Percentiles rank a stretch among this genome's conserved stretches.
Evolutionary conservation across 92 coral and sea anemone species (phyloP).

Genomic region (Phenganax subtilis): DNA sequence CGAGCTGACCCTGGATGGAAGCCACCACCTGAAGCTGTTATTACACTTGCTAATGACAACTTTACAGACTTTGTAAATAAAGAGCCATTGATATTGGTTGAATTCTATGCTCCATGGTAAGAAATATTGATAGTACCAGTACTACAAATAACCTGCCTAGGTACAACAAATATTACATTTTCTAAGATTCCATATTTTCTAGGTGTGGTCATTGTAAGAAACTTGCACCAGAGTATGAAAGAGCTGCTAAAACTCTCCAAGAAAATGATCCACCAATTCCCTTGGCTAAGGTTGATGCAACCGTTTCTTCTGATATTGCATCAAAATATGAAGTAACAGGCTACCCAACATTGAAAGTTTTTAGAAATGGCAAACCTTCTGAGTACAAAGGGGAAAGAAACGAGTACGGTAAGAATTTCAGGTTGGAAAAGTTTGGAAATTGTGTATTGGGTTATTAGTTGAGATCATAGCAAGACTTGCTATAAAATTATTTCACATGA

Average conservation of each 20-base stretch:
- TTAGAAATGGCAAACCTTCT: conserved; percentile 84
- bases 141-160: neutral
- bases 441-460: too few species aligned
- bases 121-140: neutral
- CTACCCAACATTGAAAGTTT: conserved; percentile 82
- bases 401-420: conserved; percentile 61
- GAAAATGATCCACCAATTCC: conserved; percentile 86
- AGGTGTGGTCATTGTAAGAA: conserved; percentile 99
- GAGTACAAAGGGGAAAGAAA: conserved; percentile 87
- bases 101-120: conserved; percentile 99
- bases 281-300: conserved; percentile 91
- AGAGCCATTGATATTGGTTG: conserved; percentile 79
- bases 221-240: conserved; percentile 95
- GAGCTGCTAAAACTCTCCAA: conserved; percentile 81
- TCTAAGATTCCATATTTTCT: neutral
- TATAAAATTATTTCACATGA: too few species aligned
- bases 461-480: too few species aligned
- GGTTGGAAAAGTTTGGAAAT: too few species aligned
- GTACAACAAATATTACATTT: neutral
- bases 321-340: conserved; percentile 70
- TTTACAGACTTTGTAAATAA: conserved; percentile 70
- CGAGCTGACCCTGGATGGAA: conserved; percentile 89
- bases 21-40: conserved; percentile 89
- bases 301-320: conserved; percentile 66
- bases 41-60: conserved; percentile 83